Conservation (phyloP, 2,113 vertebrate species). For the Cynopterus brachyotis region DNA sequence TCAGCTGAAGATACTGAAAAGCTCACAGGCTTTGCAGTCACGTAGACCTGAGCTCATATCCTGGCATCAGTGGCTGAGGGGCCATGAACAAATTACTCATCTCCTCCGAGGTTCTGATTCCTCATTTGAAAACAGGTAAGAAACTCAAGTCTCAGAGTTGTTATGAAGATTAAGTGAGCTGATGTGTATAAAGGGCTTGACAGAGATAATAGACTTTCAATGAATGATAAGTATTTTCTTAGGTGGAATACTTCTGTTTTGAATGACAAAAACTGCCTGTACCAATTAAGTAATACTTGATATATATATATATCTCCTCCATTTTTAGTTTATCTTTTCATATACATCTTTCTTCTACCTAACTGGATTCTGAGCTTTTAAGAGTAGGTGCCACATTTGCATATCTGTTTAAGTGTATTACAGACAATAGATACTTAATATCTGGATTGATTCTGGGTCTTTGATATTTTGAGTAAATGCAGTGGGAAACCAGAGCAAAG, state of each 20-base stretch:
- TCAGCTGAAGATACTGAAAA: neutral
- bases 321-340: slow-evolving; percentile 47
- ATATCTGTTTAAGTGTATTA: neutral
- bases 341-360: slow-evolving; percentile 12
- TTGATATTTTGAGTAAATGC: neutral
- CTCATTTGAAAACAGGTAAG: neutral
- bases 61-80: neutral
- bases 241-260: slow-evolving; percentile 22
- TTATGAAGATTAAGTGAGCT: slow-evolving; percentile 23
- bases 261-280: slow-evolving; percentile 19
- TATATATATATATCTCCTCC: neutral
- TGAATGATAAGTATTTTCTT: slow-evolving; percentile 30
- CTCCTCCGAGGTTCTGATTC: neutral
- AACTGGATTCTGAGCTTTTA: slow-evolving; percentile 39
- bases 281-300: slow-evolving; percentile 33
- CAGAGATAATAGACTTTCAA: neutral
- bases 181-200: neutral
- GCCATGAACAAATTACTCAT: neutral
- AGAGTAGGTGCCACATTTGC: neutral
- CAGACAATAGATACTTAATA: neutral
- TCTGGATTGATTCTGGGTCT: neutral
- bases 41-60: neutral
- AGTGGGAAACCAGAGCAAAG: neutral
- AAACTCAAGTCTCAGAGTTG: neutral
- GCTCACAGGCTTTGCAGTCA: neutral